Percentiles rank a stretch among this genome's conserved stretches.
Evolutionary conservation across 2,797 vertebrate species (phyloP).

Genomic region (Pachyuromys duprasi): DNA sequence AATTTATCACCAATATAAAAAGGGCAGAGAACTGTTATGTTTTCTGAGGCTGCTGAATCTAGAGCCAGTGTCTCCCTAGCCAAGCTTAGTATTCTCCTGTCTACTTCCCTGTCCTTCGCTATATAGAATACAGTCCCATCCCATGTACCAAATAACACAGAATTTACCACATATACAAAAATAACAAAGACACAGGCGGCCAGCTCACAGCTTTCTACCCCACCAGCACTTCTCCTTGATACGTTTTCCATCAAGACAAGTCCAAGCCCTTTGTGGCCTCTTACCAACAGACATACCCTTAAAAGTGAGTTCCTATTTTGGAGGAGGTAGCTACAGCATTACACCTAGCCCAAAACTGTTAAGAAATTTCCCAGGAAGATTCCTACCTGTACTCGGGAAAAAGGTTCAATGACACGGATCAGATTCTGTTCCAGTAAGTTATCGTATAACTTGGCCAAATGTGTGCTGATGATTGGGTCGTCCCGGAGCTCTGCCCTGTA

Average conservation of each 20-base stretch:
- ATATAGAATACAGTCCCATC: not conserved
- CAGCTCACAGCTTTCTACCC: not conserved
- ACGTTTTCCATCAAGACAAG: constrained; percentile 4
- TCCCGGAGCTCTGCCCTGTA: constrained; percentile 97
- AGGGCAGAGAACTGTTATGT: not conserved
- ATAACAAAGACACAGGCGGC: not conserved
- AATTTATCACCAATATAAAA: constrained; percentile 86
- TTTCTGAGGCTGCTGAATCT: not conserved
- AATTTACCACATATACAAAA: not conserved
- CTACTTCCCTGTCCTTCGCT: not conserved
- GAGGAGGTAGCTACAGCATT: not conserved
- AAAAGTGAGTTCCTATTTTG: not conserved
- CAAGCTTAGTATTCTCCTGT: not conserved
- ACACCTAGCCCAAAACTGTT: not conserved
- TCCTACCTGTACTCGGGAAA: constrained; percentile 97
- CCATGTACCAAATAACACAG: not conserved
- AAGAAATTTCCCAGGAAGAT: not conserved
- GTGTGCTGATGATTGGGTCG: constrained; percentile 98
- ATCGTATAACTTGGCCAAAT: constrained; percentile 97
- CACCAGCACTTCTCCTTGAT: not conserved
- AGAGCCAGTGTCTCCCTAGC: not conserved
- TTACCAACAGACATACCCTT: not conserved
- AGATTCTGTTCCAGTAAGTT: constrained; percentile 99
- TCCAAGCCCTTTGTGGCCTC: not conserved
- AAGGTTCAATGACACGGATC: constrained; percentile 98